Evolutionary conservation across 2,797 vertebrate genomes (phyloP), one percentile per base, ranked within the genome.

Genomic region (Dryobates pubescens): DNA sequence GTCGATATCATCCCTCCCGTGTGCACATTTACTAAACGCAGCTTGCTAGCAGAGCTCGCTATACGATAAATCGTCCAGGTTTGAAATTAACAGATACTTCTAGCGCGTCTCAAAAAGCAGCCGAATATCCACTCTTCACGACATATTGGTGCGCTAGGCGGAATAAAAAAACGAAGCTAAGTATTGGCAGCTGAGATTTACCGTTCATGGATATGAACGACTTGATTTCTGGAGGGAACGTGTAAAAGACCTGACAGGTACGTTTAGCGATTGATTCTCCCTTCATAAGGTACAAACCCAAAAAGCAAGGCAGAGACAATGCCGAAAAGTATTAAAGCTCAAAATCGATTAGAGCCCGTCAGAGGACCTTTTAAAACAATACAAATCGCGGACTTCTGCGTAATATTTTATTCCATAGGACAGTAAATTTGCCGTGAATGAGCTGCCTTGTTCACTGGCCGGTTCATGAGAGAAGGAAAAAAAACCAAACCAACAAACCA

Each of bases 201-300:
- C n/a, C 22, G 29, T 36, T 74, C 92, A 8, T 64, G 56, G 82
- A 78, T 90, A 70, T 24, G 49, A 51, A 51, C 75, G 30, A 18
- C 56, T 62, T 43, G 72, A 74, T 80, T 91, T 85, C 59, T 84
- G 76, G 65, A 84, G 76, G 81, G 79, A 88, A 86, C 4, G 32
- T 62, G 82, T 18, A 83, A 76, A 90, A 79, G 77, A 70, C 82
- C 81, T 62, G 85, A 72, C 73, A 73, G 65, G 82, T 34, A 79
- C 17, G 51, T 71, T 91, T 92, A 88, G 79, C 71, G 32, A 82
- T 75, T 88, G 92, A 91, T 81, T 88, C 76, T 93, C 85, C 93
- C 80, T 82, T 93, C 87, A 61, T 67, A 89, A 81, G 86, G 86
- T 86, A 92, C 56, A 86, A 88, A 82, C n/a, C 73, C 72, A 78